A percentile compares a stretch with the other conserved stretches of the same genome.
phyloP scores from a whole-genome alignment of 2,888 invertebrate species.

The Eupithecia inturbata region DNA sequence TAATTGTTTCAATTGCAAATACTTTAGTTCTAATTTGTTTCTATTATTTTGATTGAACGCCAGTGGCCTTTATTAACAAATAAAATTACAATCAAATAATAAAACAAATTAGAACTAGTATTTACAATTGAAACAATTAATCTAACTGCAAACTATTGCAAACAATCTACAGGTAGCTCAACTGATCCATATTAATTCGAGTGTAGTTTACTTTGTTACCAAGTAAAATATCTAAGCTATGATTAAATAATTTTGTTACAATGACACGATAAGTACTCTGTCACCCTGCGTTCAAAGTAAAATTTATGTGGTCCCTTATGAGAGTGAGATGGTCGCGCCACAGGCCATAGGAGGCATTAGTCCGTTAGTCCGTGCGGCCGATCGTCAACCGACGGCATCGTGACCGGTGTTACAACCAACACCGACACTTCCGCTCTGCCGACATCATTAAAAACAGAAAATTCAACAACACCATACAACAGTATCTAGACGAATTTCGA shows the following conservation, averaged over 20 bases:
- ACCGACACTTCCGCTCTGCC: conserved; percentile 75
- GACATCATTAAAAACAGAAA: conserved; percentile 80
- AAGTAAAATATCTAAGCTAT: conserved; percentile 15
- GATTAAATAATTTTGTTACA: conserved; percentile 20
- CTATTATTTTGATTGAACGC: too few relatives aligned
- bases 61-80: too few relatives aligned
- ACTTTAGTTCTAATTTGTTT: too few relatives aligned
- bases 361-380: conserved; percentile 71
- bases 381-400: conserved; percentile 72
- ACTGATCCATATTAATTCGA: too few relatives aligned
- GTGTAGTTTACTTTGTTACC: too few relatives aligned
- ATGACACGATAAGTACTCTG: conserved; percentile 27
- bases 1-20: too few relatives aligned
- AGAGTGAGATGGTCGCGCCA: conserved; percentile 68
- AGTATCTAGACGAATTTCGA: conserved; percentile 68
- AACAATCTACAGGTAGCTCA: too few relatives aligned
- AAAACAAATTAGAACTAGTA: too few relatives aligned
- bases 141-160: too few relatives aligned
- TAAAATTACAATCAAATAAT: too few relatives aligned
- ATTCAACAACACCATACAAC: conserved; percentile 76
- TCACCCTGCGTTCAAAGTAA: conserved; percentile 33
- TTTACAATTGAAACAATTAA: too few relatives aligned
- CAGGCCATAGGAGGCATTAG: conserved; percentile 65
- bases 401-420: conserved; percentile 76
- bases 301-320: conserved; percentile 60